These are phyloP conservation scores for Balaeniceps rex DNA, from an alignment of 2,113 vertebrate species.

Conservation along the genomic window DNA sequence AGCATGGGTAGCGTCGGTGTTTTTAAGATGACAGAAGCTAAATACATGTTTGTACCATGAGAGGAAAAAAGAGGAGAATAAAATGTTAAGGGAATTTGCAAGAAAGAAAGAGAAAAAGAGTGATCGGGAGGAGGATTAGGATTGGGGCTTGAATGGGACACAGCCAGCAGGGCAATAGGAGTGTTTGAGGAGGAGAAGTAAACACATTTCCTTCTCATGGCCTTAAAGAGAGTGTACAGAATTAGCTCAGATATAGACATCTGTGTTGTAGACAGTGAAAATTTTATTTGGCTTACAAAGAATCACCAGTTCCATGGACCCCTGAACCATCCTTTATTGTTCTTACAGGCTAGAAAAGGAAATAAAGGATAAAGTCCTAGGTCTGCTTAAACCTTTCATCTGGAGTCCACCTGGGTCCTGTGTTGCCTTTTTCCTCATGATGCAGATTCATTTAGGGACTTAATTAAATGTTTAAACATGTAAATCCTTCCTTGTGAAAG, in stretches of 20 bases:
- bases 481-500: not conserved
- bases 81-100: not conserved
- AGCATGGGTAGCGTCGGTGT: not conserved
- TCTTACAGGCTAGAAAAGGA: not conserved
- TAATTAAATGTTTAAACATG: not conserved
- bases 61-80: not conserved
- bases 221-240: not conserved
- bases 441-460: not conserved
- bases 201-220: not conserved
- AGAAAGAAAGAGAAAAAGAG: not conserved
- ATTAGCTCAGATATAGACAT: not conserved
- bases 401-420: not conserved
- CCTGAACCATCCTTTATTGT: not conserved
- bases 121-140: not conserved
- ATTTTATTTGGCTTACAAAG: not conserved
- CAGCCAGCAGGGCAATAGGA: not conserved
- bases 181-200: not conserved
- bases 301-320: not conserved
- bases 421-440: not conserved
- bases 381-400: not conserved
- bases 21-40: not conserved
- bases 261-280: not conserved
- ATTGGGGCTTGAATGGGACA: fast-evolving
- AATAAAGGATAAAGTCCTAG: not conserved
- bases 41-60: not conserved